These are phyloP conservation scores for Bombus huntii DNA, from an alignment of 1,140 invertebrate species.

Conservation along the genomic window DNA sequence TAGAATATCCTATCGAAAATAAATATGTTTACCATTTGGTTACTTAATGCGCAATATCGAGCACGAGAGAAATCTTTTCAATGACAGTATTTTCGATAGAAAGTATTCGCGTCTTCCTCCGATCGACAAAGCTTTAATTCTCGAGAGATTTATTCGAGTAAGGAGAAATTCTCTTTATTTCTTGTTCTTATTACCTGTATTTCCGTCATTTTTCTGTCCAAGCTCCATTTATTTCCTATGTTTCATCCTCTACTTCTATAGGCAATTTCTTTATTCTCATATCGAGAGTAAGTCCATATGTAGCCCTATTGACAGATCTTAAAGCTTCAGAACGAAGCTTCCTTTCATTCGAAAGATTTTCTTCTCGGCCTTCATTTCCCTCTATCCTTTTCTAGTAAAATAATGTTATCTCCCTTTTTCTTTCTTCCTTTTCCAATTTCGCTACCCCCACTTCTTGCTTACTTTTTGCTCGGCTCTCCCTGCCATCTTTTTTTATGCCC, in stretches of 20 bases:
- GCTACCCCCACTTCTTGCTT: not conserved
- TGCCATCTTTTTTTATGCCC: not conserved
- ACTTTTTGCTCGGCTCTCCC: not conserved
- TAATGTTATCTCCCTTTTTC: not conserved
- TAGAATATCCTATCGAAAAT: no score
- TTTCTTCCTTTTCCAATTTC: not conserved
- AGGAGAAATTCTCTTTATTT: not conserved
- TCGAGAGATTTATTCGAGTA: not conserved
- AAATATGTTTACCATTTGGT: no score
- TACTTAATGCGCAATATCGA: no score
- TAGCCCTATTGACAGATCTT: conserved; percentile 5
- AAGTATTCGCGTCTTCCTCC: not conserved
- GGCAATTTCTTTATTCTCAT: not conserved
- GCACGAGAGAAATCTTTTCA: not conserved
- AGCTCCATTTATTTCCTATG: not conserved
- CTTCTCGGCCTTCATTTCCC: not conserved
- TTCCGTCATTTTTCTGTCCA: not conserved
- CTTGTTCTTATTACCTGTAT: not conserved
- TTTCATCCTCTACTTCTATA: no score
- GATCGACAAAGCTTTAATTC: not conserved
- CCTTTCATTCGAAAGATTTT: not conserved
- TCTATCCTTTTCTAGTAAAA: not conserved
- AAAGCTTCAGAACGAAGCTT: not conserved
- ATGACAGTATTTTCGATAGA: not conserved
- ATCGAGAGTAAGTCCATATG: not conserved